phyloP scores from a whole-genome alignment of 2,797 vertebrate genomes.

The Uromys caudimaculatus region DNA sequence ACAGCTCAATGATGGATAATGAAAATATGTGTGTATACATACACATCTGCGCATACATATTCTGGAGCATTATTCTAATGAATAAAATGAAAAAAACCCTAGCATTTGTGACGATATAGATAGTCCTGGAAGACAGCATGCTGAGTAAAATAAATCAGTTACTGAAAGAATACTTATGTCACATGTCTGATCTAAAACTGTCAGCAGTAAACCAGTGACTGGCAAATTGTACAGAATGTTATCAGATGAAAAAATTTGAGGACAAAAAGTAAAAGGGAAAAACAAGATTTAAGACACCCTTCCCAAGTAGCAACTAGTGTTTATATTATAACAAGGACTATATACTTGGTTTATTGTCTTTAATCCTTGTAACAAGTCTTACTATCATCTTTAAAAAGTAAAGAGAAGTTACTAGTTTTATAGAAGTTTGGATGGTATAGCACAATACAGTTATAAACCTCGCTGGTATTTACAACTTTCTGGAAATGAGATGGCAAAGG shows the following conservation, averaged over 20 bases:
- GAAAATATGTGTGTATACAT: neutral
- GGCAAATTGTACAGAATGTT: neutral
- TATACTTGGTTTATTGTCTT: neutral
- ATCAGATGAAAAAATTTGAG: neutral
- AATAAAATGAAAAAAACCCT: neutral
- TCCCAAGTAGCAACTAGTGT: neutral
- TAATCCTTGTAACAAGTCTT: conserved; percentile 1
- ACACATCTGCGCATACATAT: neutral
- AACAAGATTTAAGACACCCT: neutral
- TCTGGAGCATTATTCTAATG: neutral
- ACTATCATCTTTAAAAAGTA: neutral
- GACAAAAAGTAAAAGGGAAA: neutral
- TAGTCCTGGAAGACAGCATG: neutral
- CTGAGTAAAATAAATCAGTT: neutral
- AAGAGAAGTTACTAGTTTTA: conserved; percentile 19
- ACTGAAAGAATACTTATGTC: neutral
- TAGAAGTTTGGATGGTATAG: conserved; percentile 6
- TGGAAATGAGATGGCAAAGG: neutral
- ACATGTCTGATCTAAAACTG: neutral
- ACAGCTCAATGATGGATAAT: neutral
- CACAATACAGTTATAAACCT: neutral
- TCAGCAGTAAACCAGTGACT: neutral
- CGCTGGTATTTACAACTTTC: neutral
- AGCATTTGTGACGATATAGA: neutral
- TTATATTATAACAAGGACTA: neutral